A percentile compares a stretch with the other conserved stretches of the same genome.
phyloP scores from a whole-genome alignment of 1,140 invertebrate genomes.

The Oncopodura yosiiana region DNA sequence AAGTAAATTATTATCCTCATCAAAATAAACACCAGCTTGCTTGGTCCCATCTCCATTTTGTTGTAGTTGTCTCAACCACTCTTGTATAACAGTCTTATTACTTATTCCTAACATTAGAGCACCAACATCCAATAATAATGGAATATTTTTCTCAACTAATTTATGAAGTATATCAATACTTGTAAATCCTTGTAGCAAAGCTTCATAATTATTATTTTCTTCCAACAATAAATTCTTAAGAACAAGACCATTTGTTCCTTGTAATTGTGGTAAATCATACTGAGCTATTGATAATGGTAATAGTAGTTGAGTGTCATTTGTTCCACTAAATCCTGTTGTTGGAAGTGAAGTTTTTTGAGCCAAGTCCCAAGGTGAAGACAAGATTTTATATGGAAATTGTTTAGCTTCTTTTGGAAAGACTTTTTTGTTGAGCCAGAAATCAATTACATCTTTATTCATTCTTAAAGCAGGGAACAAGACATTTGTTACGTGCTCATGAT shows the following conservation, averaged over 20 bases:
- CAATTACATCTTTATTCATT: constrained; percentile 10
- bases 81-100: constrained; percentile 14
- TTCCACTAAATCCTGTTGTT: constrained; percentile 28
- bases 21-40: constrained; percentile 23
- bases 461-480: constrained; percentile 8
- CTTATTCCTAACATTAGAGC: constrained; percentile 21
- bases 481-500: neutral
- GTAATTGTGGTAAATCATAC: constrained; percentile 11
- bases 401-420: constrained; percentile 20
- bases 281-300: constrained; percentile 20
- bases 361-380: constrained; percentile 22
- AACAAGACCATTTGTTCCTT: constrained; percentile 16
- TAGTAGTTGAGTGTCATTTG: constrained; percentile 24
- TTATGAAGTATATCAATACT: neutral
- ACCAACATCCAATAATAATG: constrained; percentile 23
- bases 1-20: constrained; percentile 8
- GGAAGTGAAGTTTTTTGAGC: constrained; percentile 1
- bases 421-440: constrained; percentile 18
- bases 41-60: neutral
- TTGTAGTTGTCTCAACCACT: constrained; percentile 11
- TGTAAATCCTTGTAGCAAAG: neutral
- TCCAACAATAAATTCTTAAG: neutral
- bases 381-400: constrained; percentile 17
- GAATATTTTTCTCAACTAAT: neutral
- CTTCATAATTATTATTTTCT: constrained; percentile 13